Evolutionary conservation across 2,797 vertebrate genomes (phyloP).

Genomic region (Loris lydekkerianus): DNA sequence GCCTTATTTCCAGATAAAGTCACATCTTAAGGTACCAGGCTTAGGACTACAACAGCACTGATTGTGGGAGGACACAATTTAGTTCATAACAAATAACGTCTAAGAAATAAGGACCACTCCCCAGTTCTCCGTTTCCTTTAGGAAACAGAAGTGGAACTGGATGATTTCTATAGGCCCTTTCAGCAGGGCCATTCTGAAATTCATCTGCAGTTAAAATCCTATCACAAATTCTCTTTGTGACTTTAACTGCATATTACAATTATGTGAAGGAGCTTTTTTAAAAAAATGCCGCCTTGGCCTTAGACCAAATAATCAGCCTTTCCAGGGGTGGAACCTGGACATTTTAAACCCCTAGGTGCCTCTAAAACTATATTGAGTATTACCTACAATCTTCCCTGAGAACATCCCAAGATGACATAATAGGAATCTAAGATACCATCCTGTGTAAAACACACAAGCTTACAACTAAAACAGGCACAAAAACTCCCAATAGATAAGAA

Average conservation of each 20-base stretch:
- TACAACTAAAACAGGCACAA: background rate
- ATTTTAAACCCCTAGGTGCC: background rate
- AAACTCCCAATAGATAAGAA: background rate
- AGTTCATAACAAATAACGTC: background rate
- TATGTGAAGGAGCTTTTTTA: background rate
- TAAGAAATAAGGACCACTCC: background rate
- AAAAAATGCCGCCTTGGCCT: background rate
- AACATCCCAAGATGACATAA: fast-evolving
- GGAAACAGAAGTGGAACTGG: background rate
- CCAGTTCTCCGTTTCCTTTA: background rate
- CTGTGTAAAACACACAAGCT: background rate
- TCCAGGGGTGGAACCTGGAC: background rate
- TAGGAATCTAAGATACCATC: background rate
- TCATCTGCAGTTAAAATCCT: background rate
- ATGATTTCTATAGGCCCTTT: background rate
- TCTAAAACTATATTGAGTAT: background rate
- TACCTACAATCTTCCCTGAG: background rate
- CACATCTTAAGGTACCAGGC: background rate
- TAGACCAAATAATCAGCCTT: background rate
- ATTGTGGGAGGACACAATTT: background rate
- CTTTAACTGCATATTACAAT: background rate
- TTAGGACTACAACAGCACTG: background rate
- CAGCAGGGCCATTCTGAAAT: no score
- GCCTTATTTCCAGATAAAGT: background rate
- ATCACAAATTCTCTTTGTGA: background rate